A percentile compares a stretch with the other conserved stretches of the same genome.
These are phyloP conservation scores for Rhipidura dahli DNA, from an alignment of 2,113 vertebrate genomes.

Conservation along the genomic window DNA sequence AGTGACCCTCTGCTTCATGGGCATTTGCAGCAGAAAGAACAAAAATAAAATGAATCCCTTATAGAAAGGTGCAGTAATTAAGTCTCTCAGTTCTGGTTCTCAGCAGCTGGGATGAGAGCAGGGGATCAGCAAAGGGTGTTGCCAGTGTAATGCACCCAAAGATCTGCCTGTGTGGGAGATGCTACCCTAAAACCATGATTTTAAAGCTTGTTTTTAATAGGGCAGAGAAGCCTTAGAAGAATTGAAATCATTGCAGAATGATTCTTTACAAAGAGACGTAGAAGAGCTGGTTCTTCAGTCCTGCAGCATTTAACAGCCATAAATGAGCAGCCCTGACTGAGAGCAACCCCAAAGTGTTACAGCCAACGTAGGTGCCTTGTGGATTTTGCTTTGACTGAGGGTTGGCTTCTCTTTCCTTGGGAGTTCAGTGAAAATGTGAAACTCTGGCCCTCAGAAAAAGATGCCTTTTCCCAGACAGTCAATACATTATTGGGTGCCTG, in stretches of 20 bases:
- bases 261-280: background rate
- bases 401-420: background rate
- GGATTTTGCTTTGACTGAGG: background rate
- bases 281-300: background rate
- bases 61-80: slow-evolving; percentile 71
- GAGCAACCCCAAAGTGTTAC: background rate
- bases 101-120: slow-evolving; percentile 40
- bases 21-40: slow-evolving; percentile 58
- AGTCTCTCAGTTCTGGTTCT: slow-evolving; percentile 64
- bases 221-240: background rate
- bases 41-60: slow-evolving; percentile 66
- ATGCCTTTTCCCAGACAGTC: background rate
- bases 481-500: background rate
- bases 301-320: background rate
- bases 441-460: background rate
- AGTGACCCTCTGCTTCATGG: slow-evolving; percentile 65
- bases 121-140: background rate
- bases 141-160: background rate
- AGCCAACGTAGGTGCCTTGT: fast-evolving
- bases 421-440: background rate
- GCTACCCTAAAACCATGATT: background rate
- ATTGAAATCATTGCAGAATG: background rate
- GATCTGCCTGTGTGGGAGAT: background rate
- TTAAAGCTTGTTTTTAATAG: background rate
- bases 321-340: background rate